Conservation (phyloP, 2,888 invertebrate species). For the Cabera pusaria region DNA sequence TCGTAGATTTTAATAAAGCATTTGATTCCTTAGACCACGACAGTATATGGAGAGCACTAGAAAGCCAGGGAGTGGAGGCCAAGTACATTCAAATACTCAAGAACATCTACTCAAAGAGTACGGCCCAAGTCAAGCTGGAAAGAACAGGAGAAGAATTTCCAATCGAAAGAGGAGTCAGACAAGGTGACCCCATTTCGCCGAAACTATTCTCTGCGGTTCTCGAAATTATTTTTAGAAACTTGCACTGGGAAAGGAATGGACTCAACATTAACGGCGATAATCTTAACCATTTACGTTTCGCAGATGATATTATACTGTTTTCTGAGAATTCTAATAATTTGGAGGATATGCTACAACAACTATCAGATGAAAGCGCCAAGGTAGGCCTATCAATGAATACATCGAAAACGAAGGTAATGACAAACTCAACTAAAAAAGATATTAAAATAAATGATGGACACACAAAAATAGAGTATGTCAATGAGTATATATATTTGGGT, state of each 20-base stretch:
- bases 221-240: neutral
- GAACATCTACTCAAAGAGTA: constrained; percentile 28
- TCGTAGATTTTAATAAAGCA: constrained; percentile 33
- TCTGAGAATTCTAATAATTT: constrained; percentile 19
- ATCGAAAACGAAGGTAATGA: constrained; percentile 21
- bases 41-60: constrained; percentile 27
- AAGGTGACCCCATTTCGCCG: constrained; percentile 30
- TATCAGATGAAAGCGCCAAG: constrained; percentile 11
- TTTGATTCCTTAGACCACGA: constrained; percentile 28
- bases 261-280: neutral
- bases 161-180: constrained; percentile 25
- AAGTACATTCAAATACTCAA: constrained; percentile 30
- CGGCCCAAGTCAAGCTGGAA: constrained; percentile 29
- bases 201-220: constrained; percentile 24
- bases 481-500: constrained; percentile 25
- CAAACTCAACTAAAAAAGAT: too few relatives aligned
- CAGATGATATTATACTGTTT: constrained; percentile 26
- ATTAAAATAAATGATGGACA: too few relatives aligned
- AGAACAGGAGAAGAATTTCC: constrained; percentile 23
- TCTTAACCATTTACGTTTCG: too few relatives aligned
- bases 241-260: neutral
- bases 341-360: constrained; percentile 22
- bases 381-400: constrained; percentile 20
- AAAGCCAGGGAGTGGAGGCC: constrained; percentile 22
- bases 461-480: constrained; percentile 1